These are phyloP conservation scores for Phengaris arion DNA, from an alignment of 2,888 invertebrate genomes.

Conservation along the genomic window DNA sequence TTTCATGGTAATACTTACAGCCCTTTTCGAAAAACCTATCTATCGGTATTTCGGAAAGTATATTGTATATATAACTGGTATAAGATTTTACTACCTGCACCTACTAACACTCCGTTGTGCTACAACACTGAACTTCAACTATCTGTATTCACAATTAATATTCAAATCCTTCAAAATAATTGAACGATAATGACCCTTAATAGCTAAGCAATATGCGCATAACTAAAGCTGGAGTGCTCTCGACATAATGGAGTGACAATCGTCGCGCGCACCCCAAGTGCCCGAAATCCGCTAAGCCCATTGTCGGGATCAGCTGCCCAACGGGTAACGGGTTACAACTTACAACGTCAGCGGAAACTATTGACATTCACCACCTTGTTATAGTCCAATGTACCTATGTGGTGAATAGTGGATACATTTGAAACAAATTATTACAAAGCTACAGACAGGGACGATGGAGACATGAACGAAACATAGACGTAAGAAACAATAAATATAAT, in stretches of 20 bases:
- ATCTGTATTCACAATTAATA: background rate
- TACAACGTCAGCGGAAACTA: constrained; percentile 10
- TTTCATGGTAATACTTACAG: too few relatives aligned
- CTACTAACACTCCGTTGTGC: too few relatives aligned
- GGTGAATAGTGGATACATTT: too few relatives aligned
- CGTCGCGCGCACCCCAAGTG: constrained; percentile 45
- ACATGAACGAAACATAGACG: too few relatives aligned
- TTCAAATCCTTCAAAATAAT: constrained; percentile 15
- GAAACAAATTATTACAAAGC: too few relatives aligned
- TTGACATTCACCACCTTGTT: constrained; percentile 1
- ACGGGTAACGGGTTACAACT: constrained; percentile 50
- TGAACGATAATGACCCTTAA: constrained; percentile 22
- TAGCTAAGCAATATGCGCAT: constrained; percentile 67
- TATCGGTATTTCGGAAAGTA: too few relatives aligned
- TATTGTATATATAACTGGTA: too few relatives aligned
- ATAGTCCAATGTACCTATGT: background rate
- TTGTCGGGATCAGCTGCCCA: constrained; percentile 68
- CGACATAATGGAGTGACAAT: constrained; percentile 68
- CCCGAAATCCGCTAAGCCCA: constrained; percentile 59
- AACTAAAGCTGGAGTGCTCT: constrained; percentile 62
- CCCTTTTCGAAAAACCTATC: too few relatives aligned
- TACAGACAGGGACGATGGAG: too few relatives aligned
- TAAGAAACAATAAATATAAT: too few relatives aligned
- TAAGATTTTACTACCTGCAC: too few relatives aligned
- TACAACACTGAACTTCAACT: background rate